These are phyloP conservation scores for Operophtera brumata DNA, from an alignment of 2,888 invertebrate genomes.

Conservation along the genomic window DNA sequence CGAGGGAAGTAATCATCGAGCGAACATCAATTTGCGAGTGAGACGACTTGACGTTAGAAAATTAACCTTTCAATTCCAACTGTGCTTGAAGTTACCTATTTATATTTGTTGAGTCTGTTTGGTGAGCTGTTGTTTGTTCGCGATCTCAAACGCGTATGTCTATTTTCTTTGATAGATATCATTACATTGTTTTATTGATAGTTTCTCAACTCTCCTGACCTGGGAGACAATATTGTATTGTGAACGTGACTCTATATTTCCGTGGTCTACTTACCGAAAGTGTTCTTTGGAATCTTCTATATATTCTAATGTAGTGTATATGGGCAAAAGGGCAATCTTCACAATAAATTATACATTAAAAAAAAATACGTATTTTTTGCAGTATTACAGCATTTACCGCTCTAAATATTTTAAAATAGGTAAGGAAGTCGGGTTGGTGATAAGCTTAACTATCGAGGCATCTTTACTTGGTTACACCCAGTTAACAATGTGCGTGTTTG, in stretches of 20 bases:
- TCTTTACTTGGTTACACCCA: constrained; percentile 15
- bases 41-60: constrained; percentile 32
- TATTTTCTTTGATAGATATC: constrained; percentile 23
- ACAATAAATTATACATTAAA: no score
- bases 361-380: neutral
- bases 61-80: constrained; percentile 34
- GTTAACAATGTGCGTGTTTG: constrained; percentile 27
- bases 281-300: neutral
- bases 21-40: constrained; percentile 32
- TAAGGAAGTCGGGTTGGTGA: constrained; percentile 33
- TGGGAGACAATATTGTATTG: constrained; percentile 21
- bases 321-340: no score
- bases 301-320: neutral
- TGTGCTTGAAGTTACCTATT: constrained; percentile 22
- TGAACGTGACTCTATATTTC: constrained; percentile 21
- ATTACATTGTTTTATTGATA: constrained; percentile 31
- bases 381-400: constrained; percentile 37
- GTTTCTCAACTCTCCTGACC: constrained; percentile 28
- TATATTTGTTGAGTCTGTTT: constrained; percentile 28
- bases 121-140: constrained; percentile 18
- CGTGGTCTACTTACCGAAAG: neutral
- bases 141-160: constrained; percentile 15
- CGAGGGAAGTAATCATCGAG: constrained; percentile 34
- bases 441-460: constrained; percentile 32
- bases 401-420: constrained; percentile 44